phyloP scores from a whole-genome alignment of 2,797 vertebrate species.

The Rhynchotus rufescens region DNA sequence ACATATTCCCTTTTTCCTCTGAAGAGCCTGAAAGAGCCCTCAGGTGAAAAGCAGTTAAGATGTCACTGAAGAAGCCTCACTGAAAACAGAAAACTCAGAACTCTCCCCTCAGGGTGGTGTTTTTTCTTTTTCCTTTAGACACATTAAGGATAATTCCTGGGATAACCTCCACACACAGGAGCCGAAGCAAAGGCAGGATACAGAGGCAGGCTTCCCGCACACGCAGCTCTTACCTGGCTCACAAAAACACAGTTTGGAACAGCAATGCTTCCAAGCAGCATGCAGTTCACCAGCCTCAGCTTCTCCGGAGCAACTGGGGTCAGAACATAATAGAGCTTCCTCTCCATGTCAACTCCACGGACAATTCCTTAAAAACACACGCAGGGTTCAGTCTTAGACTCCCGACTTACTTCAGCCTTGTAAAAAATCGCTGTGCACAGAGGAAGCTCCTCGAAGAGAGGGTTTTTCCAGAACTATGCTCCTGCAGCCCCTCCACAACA shows the following conservation, averaged over 20 bases:
- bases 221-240: constrained; percentile 83
- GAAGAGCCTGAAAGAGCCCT: too few species aligned
- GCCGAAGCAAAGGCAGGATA: neutral
- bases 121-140: neutral
- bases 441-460: fast-evolving
- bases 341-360: constrained; percentile 89
- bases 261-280: constrained; percentile 88
- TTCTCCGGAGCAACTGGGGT: constrained; percentile 86
- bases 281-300: constrained; percentile 90
- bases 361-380: constrained; percentile 84
- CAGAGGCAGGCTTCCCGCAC: neutral
- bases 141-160: neutral
- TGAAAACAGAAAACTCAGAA: neutral
- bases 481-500: fast-evolving
- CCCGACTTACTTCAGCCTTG: fast-evolving
- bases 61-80: neutral
- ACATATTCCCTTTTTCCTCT: too few species aligned
- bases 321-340: constrained; percentile 89
- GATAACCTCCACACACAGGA: neutral
- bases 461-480: neutral
- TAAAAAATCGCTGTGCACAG: too few species aligned
- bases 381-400: neutral
- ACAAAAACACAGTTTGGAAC: constrained; percentile 88
- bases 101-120: neutral
- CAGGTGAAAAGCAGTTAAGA: neutral